Conservation (phyloP, 2,113 vertebrate species). For the Macrotus californicus region DNA sequence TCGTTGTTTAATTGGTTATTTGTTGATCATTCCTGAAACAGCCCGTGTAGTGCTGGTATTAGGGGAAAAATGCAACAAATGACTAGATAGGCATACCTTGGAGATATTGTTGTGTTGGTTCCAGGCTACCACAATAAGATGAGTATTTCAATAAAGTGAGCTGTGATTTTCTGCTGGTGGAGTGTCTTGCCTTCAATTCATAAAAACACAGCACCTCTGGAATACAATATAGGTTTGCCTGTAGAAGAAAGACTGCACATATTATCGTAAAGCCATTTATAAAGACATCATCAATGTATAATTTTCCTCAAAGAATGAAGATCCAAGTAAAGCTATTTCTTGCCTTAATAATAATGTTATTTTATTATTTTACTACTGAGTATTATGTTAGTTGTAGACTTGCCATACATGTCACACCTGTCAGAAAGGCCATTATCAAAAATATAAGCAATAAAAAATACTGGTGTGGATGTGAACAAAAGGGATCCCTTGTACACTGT, state of each 20-base stretch:
- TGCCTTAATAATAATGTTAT: neutral
- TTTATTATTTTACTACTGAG: neutral
- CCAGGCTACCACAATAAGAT: neutral
- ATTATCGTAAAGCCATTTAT: neutral
- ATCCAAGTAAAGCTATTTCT: neutral
- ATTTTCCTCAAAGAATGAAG: neutral
- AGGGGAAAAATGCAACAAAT: neutral
- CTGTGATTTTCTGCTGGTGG: neutral
- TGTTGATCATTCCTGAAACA: neutral
- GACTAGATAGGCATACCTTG: neutral
- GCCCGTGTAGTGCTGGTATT: neutral
- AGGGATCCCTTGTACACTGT: neutral
- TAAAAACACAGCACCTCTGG: neutral
- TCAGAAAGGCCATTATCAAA: neutral
- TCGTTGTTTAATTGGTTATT: neutral
- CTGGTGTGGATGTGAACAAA: neutral
- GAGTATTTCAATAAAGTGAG: neutral
- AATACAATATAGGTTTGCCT: neutral
- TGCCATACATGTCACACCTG: neutral
- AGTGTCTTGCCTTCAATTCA: neutral
- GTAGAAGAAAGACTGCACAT: neutral
- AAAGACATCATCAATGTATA: neutral
- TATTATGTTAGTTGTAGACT: neutral
- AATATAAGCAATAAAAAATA: neutral
- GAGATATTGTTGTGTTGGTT: neutral